Evolutionary conservation across 2,797 vertebrate species (phyloP).

Genomic region (Neosalanx taihuensis): DNA sequence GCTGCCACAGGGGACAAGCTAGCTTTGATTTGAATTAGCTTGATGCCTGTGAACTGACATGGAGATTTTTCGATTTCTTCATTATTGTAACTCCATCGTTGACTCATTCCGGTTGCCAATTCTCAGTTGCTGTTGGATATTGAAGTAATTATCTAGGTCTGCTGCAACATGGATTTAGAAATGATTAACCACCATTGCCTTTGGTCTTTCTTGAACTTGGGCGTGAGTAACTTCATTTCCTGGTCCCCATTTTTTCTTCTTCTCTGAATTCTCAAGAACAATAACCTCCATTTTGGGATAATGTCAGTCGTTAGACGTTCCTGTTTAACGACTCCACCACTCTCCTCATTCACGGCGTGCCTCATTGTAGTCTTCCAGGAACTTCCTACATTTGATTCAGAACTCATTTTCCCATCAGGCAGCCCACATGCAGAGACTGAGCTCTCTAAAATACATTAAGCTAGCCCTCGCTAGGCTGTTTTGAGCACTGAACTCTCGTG

Average conservation of each 20-base stretch:
- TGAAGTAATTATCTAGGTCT: too few relatives aligned
- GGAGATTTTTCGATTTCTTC: not conserved
- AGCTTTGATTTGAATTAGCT: not conserved
- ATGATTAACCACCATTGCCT: too few relatives aligned
- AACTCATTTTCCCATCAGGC: not conserved
- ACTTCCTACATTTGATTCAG: not conserved
- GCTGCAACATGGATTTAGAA: too few relatives aligned
- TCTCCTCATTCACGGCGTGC: not conserved
- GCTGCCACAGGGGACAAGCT: not conserved
- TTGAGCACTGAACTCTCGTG: not conserved
- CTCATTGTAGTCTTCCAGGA: not conserved
- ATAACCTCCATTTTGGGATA: not conserved
- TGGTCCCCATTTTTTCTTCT: too few relatives aligned
- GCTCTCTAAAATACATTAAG: not conserved
- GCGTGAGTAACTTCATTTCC: too few relatives aligned
- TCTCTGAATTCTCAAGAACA: too few relatives aligned
- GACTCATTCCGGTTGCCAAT: not conserved
- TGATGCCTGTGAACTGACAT: not conserved
- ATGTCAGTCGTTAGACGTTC: not conserved
- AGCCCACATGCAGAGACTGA: slow-evolving; percentile 3
- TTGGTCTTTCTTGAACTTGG: too few relatives aligned
- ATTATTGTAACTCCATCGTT: not conserved
- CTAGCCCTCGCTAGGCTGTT: not conserved
- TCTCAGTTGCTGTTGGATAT: too few relatives aligned
- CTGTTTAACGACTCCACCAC: not conserved